These are phyloP conservation scores for Anthoscopus minutus DNA, from an alignment of 2,113 vertebrate species.

Conservation along the genomic window DNA sequence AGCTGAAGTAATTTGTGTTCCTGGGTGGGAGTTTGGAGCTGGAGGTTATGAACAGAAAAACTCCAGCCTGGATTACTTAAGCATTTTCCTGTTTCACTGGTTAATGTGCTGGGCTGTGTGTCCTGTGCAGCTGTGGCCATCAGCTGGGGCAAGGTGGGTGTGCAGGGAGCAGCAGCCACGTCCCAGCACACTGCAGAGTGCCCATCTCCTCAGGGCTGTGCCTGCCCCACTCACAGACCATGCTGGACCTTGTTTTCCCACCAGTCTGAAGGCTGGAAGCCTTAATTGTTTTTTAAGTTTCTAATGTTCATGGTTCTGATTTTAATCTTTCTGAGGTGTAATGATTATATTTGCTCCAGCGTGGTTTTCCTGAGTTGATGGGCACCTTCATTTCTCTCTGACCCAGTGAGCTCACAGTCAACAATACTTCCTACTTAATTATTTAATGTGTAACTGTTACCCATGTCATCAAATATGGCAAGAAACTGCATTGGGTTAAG, in stretches of 20 bases:
- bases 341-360: neutral
- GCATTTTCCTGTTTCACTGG: neutral
- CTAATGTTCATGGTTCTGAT: neutral
- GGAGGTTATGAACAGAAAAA: neutral
- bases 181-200: neutral
- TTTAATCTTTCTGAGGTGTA: neutral
- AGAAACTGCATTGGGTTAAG: neutral
- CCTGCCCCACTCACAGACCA: neutral
- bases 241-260: neutral
- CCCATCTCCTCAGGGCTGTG: neutral
- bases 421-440: neutral
- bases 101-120: neutral
- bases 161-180: neutral
- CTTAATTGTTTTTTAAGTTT: neutral
- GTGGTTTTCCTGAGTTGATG: neutral
- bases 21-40: neutral
- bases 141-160: neutral
- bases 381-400: neutral
- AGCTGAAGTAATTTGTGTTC: neutral
- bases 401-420: neutral
- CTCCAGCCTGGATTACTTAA: neutral
- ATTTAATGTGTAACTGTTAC: neutral
- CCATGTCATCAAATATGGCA: neutral
- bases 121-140: neutral
- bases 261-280: neutral